phyloP scores from a whole-genome alignment of 2,888 invertebrate species.

The Megaustenia siamemsis region DNA sequence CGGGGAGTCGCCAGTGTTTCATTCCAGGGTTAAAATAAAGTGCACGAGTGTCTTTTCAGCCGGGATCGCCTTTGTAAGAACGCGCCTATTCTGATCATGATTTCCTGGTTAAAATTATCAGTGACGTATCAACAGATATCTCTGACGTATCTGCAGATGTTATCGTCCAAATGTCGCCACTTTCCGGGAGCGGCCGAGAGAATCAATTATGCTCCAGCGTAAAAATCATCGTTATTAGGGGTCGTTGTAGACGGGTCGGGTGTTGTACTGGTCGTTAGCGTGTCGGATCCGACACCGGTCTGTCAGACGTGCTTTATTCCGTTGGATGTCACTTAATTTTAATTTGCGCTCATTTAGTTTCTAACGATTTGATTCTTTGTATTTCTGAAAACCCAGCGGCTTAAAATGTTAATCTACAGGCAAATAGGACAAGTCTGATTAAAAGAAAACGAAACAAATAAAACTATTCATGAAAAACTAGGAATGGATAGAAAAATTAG shows the following conservation, averaged over 20 bases:
- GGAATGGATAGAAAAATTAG: too few species aligned
- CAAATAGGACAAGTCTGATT: too few species aligned
- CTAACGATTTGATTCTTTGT: not conserved
- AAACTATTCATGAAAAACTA: too few species aligned
- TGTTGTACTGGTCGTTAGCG: slow-evolving; percentile 32
- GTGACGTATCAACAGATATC: slow-evolving; percentile 40
- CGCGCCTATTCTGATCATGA: not conserved
- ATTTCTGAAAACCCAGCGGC: not conserved
- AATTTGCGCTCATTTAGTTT: not conserved
- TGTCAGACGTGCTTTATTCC: not conserved
- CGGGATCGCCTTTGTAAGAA: not conserved
- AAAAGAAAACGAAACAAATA: too few species aligned
- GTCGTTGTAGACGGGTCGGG: slow-evolving; percentile 7
- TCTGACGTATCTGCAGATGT: slow-evolving; percentile 39
- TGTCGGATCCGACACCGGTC: slow-evolving; percentile 6
- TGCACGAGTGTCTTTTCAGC: not conserved
- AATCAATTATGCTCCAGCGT: slow-evolving; percentile 42
- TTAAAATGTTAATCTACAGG: too few species aligned
- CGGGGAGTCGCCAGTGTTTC: slow-evolving; percentile 13
- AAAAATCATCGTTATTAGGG: slow-evolving; percentile 39
- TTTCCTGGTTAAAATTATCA: slow-evolving; percentile 18
- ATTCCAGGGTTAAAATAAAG: not conserved
- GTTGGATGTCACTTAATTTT: not conserved
- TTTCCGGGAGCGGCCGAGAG: not conserved
- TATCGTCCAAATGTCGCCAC: slow-evolving; percentile 9